These are phyloP conservation scores for Seira sanloemensis DNA, from an alignment of 2,888 invertebrate species.

Conservation along the genomic window DNA sequence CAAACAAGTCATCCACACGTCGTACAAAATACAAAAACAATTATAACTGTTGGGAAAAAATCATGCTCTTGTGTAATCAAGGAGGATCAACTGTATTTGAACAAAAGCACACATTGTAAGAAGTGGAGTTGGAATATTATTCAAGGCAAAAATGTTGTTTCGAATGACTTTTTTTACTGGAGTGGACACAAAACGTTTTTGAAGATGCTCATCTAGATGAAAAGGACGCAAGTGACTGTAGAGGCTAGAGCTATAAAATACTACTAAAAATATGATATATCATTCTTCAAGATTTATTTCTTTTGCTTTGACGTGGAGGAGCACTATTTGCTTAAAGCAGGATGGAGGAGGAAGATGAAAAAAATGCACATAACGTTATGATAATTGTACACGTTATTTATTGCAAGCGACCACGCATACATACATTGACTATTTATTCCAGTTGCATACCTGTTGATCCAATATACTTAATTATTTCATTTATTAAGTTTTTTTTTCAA, in stretches of 20 bases:
- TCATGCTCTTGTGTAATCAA: neutral
- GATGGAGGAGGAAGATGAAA: no score
- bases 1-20: constrained; percentile 31
- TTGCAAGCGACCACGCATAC: no score
- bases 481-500: no score
- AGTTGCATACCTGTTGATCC: no score
- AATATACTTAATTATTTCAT: no score
- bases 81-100: neutral
- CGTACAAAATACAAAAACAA: constrained; percentile 36
- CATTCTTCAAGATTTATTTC: neutral
- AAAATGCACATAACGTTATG: no score
- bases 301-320: no score
- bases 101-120: neutral
- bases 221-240: constrained; percentile 30
- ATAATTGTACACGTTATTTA: no score
- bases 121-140: neutral
- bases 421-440: no score
- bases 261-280: neutral
- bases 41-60: neutral
- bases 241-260: constrained; percentile 15
- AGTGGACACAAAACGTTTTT: constrained; percentile 32
- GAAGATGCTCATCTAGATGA: constrained; percentile 61
- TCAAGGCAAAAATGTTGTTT: constrained; percentile 2
- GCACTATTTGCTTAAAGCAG: no score
- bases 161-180: constrained; percentile 15